These are phyloP conservation scores for Leptocoma aspasia DNA, from an alignment of 2,113 vertebrate genomes.

Conservation along the genomic window DNA sequence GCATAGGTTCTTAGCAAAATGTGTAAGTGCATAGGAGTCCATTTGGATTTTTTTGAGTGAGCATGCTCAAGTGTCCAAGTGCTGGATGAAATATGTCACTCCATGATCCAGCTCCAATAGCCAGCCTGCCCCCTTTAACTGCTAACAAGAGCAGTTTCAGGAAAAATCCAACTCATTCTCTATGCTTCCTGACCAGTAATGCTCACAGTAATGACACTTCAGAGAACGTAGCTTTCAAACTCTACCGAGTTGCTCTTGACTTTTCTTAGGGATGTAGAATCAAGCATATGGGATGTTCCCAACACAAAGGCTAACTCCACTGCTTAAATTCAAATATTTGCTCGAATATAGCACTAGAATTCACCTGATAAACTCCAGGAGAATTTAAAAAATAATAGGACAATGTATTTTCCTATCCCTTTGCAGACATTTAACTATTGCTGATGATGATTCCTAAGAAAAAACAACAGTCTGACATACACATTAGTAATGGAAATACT, in stretches of 20 bases:
- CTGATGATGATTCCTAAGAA: neutral
- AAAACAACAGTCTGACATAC: neutral
- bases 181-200: neutral
- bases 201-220: neutral
- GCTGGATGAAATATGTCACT: neutral
- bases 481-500: neutral
- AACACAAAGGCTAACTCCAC: neutral
- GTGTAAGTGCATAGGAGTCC: neutral
- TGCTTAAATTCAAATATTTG: neutral
- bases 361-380: neutral
- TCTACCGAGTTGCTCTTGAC: neutral
- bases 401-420: neutral
- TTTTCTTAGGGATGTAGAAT: neutral
- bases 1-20: neutral
- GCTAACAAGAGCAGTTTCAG: neutral
- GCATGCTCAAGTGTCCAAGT: neutral
- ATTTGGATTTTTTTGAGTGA: neutral
- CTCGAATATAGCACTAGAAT: neutral
- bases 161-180: neutral
- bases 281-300: neutral
- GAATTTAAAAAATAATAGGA: neutral
- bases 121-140: neutral
- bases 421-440: neutral
- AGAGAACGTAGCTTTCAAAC: neutral
- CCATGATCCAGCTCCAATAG: neutral